Conservation (phyloP, 2,797 vertebrate genomes). For the Melanotaenia boesemani region DNA sequence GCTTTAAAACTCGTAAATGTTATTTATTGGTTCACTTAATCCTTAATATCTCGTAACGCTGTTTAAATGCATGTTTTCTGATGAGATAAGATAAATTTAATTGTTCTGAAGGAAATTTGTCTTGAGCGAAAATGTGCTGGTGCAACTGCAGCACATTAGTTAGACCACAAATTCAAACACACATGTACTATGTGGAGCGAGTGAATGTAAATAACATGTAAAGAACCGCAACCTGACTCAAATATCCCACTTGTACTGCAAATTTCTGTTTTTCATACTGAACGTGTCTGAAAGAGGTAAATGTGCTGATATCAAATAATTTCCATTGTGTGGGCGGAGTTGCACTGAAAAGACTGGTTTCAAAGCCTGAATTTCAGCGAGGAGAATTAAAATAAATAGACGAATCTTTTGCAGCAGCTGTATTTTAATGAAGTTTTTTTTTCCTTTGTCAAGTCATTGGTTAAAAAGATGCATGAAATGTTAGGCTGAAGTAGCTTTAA, state of each 20-base stretch:
- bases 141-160: no score
- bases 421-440: not conserved
- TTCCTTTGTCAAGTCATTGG: conserved; percentile 10
- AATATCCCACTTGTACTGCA: conserved; percentile 6
- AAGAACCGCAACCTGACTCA: conserved; percentile 43
- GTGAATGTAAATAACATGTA: not conserved
- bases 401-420: conserved; percentile 3
- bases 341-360: conserved; percentile 37
- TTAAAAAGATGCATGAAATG: not conserved
- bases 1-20: not conserved
- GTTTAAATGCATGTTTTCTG: not conserved
- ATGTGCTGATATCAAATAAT: conserved; percentile 31
- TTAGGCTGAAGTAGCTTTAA: not conserved
- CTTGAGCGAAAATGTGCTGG: no score
- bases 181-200: not conserved
- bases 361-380: conserved; percentile 13
- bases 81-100: not conserved
- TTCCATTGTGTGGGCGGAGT: conserved; percentile 43
- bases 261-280: conserved; percentile 18
- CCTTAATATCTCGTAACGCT: not conserved
- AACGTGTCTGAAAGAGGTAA: conserved; percentile 9
- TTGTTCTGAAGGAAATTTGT: not conserved
- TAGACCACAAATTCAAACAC: not conserved
- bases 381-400: conserved; percentile 32
- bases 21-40: no score